These are phyloP conservation scores for Drosophila erecta DNA, from an alignment of 1,140 invertebrate species.

Conservation along the genomic window DNA sequence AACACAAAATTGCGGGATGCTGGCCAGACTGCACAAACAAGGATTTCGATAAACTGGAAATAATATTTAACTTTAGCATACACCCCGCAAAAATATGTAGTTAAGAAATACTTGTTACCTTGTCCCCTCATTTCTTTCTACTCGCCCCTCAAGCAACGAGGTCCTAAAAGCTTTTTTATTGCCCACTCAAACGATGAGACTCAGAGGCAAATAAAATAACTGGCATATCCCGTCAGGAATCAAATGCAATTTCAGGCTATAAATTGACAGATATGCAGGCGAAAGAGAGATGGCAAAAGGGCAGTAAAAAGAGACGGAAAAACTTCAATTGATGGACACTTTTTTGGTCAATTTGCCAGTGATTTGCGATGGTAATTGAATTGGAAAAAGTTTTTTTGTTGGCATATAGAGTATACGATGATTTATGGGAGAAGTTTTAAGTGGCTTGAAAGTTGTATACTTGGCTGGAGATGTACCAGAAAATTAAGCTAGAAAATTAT, in stretches of 20 bases:
- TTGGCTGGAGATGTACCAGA: background rate
- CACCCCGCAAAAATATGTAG: too few species aligned
- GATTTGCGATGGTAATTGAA: slow-evolving; percentile 48
- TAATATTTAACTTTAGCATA: background rate
- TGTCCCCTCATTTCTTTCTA: background rate
- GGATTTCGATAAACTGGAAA: background rate
- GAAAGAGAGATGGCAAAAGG: slow-evolving; percentile 7
- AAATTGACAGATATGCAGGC: slow-evolving; percentile 55
- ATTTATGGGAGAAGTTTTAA: slow-evolving; percentile 22
- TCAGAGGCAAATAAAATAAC: slow-evolving; percentile 38
- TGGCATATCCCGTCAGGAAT: slow-evolving; percentile 47
- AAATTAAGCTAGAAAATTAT: background rate
- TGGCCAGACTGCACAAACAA: slow-evolving; percentile 6
- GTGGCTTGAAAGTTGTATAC: background rate
- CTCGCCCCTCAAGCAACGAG: slow-evolving; percentile 4
- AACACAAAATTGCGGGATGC: slow-evolving; percentile 7
- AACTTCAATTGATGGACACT: slow-evolving; percentile 42
- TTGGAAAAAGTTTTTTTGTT: slow-evolving; percentile 30
- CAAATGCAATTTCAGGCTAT: slow-evolving; percentile 57
- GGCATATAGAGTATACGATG: slow-evolving; percentile 16
- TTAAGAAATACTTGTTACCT: background rate
- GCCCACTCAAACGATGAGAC: slow-evolving; percentile 38
- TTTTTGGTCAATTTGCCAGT: slow-evolving; percentile 50
- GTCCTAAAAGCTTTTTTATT: slow-evolving; percentile 52
- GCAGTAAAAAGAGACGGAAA: slow-evolving; percentile 14